Percentiles rank a stretch among this genome's conserved stretches.
Evolutionary conservation across 2,888 invertebrate species (phyloP).

Genomic region (Phengaris alcon): DNA sequence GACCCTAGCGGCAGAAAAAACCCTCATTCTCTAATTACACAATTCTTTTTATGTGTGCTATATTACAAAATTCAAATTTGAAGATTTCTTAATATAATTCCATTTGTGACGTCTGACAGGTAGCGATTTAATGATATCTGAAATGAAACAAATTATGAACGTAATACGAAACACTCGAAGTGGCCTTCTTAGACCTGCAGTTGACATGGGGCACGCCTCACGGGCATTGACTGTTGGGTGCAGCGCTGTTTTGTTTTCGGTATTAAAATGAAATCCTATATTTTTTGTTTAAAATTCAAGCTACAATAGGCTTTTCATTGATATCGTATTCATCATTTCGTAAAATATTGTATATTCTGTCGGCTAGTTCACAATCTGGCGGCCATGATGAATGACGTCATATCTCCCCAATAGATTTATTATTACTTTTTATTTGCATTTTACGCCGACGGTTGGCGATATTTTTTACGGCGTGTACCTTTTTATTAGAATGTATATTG

Average conservation of each 20-base stretch:
- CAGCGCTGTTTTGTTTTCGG: not conserved
- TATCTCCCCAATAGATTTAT: slow-evolving; percentile 4
- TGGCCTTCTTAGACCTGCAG: too few species aligned
- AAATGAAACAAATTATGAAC: too few species aligned
- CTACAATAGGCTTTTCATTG: slow-evolving; percentile 4
- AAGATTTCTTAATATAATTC: too few species aligned
- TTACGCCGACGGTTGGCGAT: not conserved
- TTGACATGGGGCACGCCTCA: too few species aligned
- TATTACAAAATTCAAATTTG: too few species aligned
- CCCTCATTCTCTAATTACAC: too few species aligned
- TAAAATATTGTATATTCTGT: slow-evolving; percentile 4
- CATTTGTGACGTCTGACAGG: too few species aligned
- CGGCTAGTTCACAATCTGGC: not conserved
- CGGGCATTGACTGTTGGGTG: too few species aligned
- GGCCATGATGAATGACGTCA: not conserved
- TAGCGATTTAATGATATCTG: too few species aligned
- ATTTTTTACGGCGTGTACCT: slow-evolving; percentile 8
- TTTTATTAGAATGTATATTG: slow-evolving; percentile 13
- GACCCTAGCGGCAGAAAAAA: too few species aligned
- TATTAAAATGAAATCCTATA: not conserved
- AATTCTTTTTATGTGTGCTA: too few species aligned
- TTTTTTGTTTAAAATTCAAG: not conserved
- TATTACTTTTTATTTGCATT: not conserved
- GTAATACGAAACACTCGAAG: too few species aligned
- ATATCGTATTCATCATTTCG: slow-evolving; percentile 1